phyloP scores from a whole-genome alignment of 2,888 invertebrate genomes.

The Augiades crinisus region DNA sequence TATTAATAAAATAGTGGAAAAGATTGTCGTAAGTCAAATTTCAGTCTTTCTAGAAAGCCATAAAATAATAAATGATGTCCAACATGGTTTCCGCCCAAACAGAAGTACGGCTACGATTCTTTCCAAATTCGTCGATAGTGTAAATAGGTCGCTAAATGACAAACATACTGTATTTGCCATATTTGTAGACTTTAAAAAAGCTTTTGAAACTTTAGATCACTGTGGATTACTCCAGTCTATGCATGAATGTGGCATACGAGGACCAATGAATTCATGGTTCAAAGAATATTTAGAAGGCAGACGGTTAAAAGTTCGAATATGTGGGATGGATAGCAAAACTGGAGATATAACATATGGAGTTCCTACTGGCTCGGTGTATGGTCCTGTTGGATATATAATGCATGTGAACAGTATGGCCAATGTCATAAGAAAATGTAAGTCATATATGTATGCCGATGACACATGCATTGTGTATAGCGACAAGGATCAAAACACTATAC shows the following conservation, averaged over 20 bases:
- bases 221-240: slow-evolving; percentile 27
- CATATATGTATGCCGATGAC: slow-evolving; percentile 4
- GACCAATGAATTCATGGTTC: slow-evolving; percentile 25
- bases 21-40: slow-evolving; percentile 14
- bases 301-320: background rate
- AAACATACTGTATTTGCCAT: slow-evolving; percentile 3
- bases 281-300: slow-evolving; percentile 4
- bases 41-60: slow-evolving; percentile 2
- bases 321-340: background rate
- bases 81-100: slow-evolving; percentile 4
- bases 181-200: slow-evolving; percentile 30
- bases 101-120: slow-evolving; percentile 10
- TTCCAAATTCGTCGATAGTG: slow-evolving; percentile 5
- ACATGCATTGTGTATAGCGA: slow-evolving; percentile 6
- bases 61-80: slow-evolving; percentile 2
- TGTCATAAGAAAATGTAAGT: slow-evolving; percentile 20
- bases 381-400: slow-evolving; percentile 31
- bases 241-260: slow-evolving; percentile 29
- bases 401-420: slow-evolving; percentile 30
- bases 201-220: slow-evolving; percentile 30
- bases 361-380: slow-evolving; percentile 30
- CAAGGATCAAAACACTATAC: background rate
- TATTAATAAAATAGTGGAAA: slow-evolving; percentile 29
- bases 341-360: slow-evolving; percentile 20
- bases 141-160: slow-evolving; percentile 7